A percentile compares a stretch with the other conserved stretches of the same genome.
Evolutionary conservation across 2,797 vertebrate genomes (phyloP).

Genomic region (Microtus agrestis): DNA sequence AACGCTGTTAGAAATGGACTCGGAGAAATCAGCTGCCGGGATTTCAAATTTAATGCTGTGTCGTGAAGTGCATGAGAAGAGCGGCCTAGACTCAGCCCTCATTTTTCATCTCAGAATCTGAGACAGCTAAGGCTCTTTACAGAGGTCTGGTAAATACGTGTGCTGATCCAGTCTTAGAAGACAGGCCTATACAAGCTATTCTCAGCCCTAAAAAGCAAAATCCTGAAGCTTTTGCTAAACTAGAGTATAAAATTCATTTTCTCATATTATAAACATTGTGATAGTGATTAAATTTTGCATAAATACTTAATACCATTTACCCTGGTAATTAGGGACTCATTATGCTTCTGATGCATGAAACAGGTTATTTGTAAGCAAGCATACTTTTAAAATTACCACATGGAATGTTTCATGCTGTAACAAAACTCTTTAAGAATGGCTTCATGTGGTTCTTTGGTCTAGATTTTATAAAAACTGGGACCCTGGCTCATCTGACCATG

Average conservation of each 20-base stretch:
- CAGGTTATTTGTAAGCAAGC: constrained; percentile 73
- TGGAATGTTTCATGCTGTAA: constrained; percentile 15
- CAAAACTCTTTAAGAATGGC: background rate
- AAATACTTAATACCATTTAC: constrained; percentile 56
- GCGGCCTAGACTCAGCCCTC: background rate
- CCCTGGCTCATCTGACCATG: background rate
- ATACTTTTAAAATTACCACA: constrained; percentile 67
- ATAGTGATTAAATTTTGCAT: constrained; percentile 48
- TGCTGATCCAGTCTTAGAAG: background rate
- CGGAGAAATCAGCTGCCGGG: constrained; percentile 12
- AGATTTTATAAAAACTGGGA: no score
- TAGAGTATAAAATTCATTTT: constrained; percentile 15
- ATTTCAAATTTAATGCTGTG: constrained; percentile 5
- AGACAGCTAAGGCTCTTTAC: background rate
- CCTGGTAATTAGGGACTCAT: constrained; percentile 59
- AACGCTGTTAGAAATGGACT: constrained; percentile 20
- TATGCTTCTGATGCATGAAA: constrained; percentile 50
- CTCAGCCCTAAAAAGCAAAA: background rate
- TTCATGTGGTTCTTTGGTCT: background rate
- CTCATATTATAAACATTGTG: background rate
- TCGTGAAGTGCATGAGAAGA: background rate
- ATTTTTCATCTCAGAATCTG: background rate
- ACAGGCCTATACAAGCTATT: background rate
- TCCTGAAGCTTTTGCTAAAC: background rate
- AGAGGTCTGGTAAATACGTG: background rate